phyloP scores from a whole-genome alignment of 2,113 vertebrate genomes.

The Mystacornis crossleyi region DNA sequence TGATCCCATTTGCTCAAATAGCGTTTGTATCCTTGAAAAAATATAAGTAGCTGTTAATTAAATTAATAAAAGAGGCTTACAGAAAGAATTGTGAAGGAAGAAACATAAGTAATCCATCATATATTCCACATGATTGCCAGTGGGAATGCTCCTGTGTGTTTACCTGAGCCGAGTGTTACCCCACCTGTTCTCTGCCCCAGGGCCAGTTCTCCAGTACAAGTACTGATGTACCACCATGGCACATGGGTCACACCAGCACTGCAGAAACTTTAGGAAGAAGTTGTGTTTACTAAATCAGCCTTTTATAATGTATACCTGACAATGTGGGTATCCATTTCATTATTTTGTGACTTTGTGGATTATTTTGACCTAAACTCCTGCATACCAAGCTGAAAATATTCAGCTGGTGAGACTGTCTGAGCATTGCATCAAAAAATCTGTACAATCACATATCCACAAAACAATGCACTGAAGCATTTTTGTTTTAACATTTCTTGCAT shows the following conservation, averaged over 20 bases:
- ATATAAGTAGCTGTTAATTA: not conserved
- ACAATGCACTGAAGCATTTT: not conserved
- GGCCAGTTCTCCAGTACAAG: not conserved
- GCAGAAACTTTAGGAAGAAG: not conserved
- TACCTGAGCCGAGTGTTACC: not conserved
- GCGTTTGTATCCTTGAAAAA: not conserved
- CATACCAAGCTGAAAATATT: accelerated
- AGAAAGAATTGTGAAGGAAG: not conserved
- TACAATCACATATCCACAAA: not conserved
- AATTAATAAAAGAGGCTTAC: not conserved
- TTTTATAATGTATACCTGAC: not conserved
- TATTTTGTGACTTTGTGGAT: not conserved
- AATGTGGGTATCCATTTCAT: not conserved
- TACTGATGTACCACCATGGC: not conserved
- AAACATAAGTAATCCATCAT: not conserved
- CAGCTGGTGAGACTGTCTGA: not conserved
- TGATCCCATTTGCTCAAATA: not conserved
- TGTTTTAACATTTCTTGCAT: not conserved
- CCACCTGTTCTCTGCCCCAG: not conserved
- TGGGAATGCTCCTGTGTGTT: not conserved
- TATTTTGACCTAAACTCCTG: not conserved
- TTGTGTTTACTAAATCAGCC: not conserved
- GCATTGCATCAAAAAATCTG: not conserved
- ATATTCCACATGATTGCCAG: not conserved
- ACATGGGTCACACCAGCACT: not conserved